Base-by-base conservation (phyloP, 2,888 invertebrate genomes). In the Panzeria rudis region DNA sequence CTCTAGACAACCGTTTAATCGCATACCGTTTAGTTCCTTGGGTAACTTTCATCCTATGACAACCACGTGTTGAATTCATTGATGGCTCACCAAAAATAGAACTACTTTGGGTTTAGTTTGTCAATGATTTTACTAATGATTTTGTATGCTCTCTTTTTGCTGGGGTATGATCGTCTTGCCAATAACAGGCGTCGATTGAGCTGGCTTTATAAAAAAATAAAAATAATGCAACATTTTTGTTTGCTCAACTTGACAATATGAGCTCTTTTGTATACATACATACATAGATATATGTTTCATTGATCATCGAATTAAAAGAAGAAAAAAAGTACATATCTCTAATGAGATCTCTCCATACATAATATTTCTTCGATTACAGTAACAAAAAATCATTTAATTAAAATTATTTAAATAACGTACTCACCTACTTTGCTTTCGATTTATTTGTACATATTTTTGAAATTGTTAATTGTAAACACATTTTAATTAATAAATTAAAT, bases 401-500 rank as follows among this genome's bases (percentile, higher is more conserved):
- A 35, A 62, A 52, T 54, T 66, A 68, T 59, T 80, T 41, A 50
- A 59, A 29, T 41, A 20, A 50, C 20, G 8, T 1, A 11, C 20
- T 4, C 8, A 15, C 15, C 11, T 25, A 54, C n/a, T n/a, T 52
- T 38, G 54, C 29, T 32, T 62, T 23, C 15, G 13, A 35, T 59
- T 54, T 13, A 13, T 72, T 62, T 23, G n/a, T n/a, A n/a, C 5
- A 9, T 54, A 32, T 47, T 80, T 59, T 52, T 71, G 7, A 29
- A 32, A 71, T 79, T 54, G 13, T 81, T 75, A 66, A 72, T 82
- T 85, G 69, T 73, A 73, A 85, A 85, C 84, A 83, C 64, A 82
- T 82, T 83, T 83, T 82, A 85, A 82, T 85, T 85, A 82, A 82
- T 52, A 78, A 84, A 62, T 64, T 64, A 52, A 47, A 79, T 64